These are phyloP conservation scores for Caenorhabditis becei DNA, from an alignment of 2,888 invertebrate species.

Conservation along the genomic window DNA sequence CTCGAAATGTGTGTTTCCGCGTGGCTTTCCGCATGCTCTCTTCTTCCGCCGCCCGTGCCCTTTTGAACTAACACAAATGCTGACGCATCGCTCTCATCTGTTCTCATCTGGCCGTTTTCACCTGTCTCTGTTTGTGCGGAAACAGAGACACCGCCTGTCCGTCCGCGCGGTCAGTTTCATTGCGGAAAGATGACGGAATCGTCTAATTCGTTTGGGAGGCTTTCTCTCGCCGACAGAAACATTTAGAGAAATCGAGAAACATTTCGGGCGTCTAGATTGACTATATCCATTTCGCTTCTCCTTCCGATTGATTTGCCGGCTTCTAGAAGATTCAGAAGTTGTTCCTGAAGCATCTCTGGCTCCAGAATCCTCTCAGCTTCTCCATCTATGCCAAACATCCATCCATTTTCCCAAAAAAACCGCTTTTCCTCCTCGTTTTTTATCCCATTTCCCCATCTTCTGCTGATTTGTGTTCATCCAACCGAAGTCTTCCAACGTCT, in stretches of 20 bases:
- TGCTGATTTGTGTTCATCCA: conserved; percentile 43
- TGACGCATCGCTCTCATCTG: conserved; percentile 12
- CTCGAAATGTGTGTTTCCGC: conserved; percentile 30
- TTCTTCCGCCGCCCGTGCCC: conserved; percentile 1
- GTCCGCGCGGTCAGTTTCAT: conserved; percentile 21
- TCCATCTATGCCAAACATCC: conserved; percentile 6
- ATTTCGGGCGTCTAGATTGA: too few species aligned
- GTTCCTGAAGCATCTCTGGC: too few species aligned
- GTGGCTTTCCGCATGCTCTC: conserved; percentile 19
- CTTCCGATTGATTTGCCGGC: not conserved
- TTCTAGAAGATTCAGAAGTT: not conserved
- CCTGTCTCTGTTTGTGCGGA: conserved; percentile 1
- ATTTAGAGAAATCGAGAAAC: not conserved
- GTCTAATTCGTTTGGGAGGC: conserved; percentile 15
- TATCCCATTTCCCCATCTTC: conserved; percentile 8
- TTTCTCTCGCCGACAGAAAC: not conserved
- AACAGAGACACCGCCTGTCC: not conserved
- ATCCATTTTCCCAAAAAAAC: conserved; percentile 1
- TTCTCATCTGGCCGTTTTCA: conserved; percentile 34
- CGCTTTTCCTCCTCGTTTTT: conserved; percentile 9
- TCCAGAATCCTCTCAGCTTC: too few species aligned
- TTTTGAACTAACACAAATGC: conserved; percentile 29
- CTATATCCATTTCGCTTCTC: conserved; percentile 32
- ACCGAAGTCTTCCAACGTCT: conserved; percentile 34
- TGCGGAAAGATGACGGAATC: not conserved